These are phyloP conservation scores for Erythrolamprus reginae DNA, from an alignment of 2,113 vertebrate genomes.

Conservation along the genomic window DNA sequence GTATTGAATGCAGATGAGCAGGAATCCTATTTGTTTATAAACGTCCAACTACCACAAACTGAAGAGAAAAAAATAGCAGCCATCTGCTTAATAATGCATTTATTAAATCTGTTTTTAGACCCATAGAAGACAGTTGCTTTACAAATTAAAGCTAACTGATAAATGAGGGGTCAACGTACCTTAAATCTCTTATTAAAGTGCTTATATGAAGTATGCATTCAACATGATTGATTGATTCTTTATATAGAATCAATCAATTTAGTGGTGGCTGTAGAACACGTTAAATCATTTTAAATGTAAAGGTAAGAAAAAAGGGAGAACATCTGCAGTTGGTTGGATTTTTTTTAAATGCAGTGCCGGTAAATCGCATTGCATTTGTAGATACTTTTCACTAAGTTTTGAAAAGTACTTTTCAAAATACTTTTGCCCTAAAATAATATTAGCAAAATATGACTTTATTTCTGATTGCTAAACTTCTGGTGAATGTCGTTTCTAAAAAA, in stretches of 20 bases:
- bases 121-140: background rate
- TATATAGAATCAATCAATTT: background rate
- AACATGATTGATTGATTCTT: background rate
- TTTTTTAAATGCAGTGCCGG: background rate
- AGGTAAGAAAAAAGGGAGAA: background rate
- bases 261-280: background rate
- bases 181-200: conserved; percentile 10
- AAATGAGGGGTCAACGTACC: background rate
- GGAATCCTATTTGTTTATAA: background rate
- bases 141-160: background rate
- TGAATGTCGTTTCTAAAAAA: background rate
- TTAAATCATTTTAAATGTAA: background rate
- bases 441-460: conserved; percentile 27
- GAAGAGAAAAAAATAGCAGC: conserved; percentile 21
- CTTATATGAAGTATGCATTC: background rate
- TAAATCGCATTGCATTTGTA: background rate
- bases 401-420: conserved; percentile 9
- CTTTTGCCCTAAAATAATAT: conserved; percentile 21
- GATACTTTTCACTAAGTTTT: background rate
- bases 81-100: background rate
- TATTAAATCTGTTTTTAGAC: conserved; percentile 28
- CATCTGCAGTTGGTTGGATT: accelerated
- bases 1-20: background rate
- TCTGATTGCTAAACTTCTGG: background rate
- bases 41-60: conserved; percentile 18